Conservation (phyloP, 92 coral and sea anemone species). For the Parazoanthus atlanticus region DNA sequence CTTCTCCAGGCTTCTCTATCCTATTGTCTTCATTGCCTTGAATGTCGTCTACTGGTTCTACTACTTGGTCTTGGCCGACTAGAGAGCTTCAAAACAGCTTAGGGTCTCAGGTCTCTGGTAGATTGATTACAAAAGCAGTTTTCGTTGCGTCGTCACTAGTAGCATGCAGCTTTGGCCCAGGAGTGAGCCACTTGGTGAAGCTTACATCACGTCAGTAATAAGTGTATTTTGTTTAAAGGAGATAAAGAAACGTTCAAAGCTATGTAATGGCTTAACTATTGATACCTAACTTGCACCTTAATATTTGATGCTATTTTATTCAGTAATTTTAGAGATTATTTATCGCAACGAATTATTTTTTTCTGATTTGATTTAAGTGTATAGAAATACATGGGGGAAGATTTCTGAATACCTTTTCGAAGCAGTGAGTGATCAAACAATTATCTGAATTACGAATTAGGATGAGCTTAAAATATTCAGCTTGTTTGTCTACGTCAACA, state of each 20-base stretch:
- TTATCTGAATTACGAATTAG: too few species aligned
- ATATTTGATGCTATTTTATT: too few species aligned
- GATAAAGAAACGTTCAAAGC: not conserved
- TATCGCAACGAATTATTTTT: not conserved
- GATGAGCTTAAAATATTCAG: too few species aligned
- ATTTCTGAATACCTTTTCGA: too few species aligned
- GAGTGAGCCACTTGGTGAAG: not conserved
- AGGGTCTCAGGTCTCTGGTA: not conserved
- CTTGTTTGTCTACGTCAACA: too few species aligned
- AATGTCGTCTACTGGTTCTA: conserved; percentile 84
- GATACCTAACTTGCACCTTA: too few species aligned
- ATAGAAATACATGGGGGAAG: too few species aligned
- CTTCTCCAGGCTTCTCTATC: conserved; percentile 76
- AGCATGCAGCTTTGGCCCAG: not conserved
- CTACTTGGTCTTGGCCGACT: conserved; percentile 41
- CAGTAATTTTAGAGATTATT: not conserved
- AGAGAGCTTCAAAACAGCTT: not conserved
- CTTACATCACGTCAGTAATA: not conserved
- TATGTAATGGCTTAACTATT: not conserved
- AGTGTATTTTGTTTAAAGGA: not conserved
- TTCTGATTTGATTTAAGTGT: not conserved
- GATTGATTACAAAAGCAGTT: not conserved
- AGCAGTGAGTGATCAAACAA: too few species aligned
- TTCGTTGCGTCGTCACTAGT: not conserved
- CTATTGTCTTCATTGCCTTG: conserved; percentile 69